These are phyloP conservation scores for Anoncus sp. DNA, from an alignment of 2,888 invertebrate genomes.

Conservation along the genomic window DNA sequence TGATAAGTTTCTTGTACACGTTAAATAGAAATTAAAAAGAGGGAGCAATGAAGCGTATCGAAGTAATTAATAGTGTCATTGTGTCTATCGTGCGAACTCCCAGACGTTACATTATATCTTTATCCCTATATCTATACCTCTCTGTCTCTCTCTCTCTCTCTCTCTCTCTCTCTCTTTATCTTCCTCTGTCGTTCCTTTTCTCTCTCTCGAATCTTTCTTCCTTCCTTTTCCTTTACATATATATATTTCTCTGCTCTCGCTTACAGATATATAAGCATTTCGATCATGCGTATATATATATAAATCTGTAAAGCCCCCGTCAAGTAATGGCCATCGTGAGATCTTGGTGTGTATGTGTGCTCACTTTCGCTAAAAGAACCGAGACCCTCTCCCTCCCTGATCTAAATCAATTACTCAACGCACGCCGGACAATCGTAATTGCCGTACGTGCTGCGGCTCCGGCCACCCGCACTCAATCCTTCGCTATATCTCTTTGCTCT, in stretches of 20 bases:
- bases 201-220: not conserved
- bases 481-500: conserved; percentile 31
- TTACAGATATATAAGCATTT: conserved; percentile 25
- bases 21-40: not conserved
- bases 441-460: conserved; percentile 61
- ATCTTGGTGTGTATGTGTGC: not conserved
- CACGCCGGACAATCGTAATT: conserved; percentile 74
- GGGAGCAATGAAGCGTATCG: conserved; percentile 24
- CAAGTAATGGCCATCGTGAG: conserved; percentile 1
- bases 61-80: conserved; percentile 42
- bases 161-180: no score
- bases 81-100: conserved; percentile 23
- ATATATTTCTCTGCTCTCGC: conserved; percentile 2
- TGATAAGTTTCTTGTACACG: not conserved
- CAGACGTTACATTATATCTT: not conserved
- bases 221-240: not conserved
- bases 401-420: conserved; percentile 72
- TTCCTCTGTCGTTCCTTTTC: not conserved
- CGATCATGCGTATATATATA: conserved; percentile 9
- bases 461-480: conserved; percentile 61
- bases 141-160: no score
- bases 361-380: conserved; percentile 62
- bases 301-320: not conserved
- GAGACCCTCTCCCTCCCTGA: conserved; percentile 54
- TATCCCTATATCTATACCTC: not conserved